phyloP scores from a whole-genome alignment of 2,888 invertebrate genomes.

The Lepidochrysops patricia region DNA sequence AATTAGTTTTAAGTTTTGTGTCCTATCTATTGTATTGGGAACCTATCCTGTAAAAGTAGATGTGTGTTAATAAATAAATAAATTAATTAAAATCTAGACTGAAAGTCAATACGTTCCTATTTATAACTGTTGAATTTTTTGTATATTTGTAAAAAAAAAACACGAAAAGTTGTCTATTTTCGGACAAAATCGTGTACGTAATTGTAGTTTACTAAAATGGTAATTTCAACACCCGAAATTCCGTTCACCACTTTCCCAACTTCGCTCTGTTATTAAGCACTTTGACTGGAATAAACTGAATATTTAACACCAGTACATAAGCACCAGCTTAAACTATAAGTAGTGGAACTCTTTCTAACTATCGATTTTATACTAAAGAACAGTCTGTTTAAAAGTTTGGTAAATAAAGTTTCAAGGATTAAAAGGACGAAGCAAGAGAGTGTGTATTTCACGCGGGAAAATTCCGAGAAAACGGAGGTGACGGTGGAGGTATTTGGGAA shows the following conservation, averaged over 20 bases:
- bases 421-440: conserved; percentile 13
- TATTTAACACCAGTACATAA: conserved; percentile 11
- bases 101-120: no score
- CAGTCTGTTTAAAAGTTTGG: conserved; percentile 31
- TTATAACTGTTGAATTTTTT: no score
- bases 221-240: background rate
- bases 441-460: background rate
- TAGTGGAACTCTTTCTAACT: conserved; percentile 31
- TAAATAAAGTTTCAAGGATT: conserved; percentile 30
- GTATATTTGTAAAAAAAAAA: background rate
- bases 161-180: background rate
- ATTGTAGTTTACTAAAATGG: background rate
- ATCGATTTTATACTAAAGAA: conserved; percentile 29
- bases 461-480: background rate
- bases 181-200: background rate
- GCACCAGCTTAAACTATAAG: conserved; percentile 21
- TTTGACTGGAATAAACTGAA: conserved; percentile 7
- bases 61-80: no score
- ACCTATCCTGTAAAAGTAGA: no score
- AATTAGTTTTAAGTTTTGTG: no score
- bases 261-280: conserved; percentile 10
- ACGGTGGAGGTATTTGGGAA: background rate
- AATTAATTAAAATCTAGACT: no score
- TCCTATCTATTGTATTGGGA: no score
- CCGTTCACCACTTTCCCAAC: background rate